A percentile compares a stretch with the other conserved stretches of the same genome.
Conservation (phyloP, 2,797 vertebrate species). For the Loris lydekkerianus region DNA sequence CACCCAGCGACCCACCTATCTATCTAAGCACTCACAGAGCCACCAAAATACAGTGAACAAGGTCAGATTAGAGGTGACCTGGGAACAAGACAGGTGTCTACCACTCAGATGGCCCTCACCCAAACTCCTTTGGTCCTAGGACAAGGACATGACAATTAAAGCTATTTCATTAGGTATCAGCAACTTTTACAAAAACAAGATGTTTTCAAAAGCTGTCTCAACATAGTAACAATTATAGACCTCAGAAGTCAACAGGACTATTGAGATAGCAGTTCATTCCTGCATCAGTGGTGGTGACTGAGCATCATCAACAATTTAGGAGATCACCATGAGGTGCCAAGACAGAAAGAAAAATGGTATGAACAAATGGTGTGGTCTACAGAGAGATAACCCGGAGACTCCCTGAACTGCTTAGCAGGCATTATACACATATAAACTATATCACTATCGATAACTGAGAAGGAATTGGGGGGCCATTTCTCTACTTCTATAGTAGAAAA, state of each 20-base stretch:
- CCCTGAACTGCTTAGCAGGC: not conserved
- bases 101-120: not conserved
- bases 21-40: not conserved
- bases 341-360: not conserved
- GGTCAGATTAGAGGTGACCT: not conserved
- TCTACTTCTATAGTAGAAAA: not conserved
- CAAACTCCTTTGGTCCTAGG: not conserved
- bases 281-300: not conserved
- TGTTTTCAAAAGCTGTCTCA: slow-evolving; percentile 34
- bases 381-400: not conserved
- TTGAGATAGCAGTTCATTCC: not conserved
- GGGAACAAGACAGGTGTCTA: not conserved
- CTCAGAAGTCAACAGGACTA: not conserved
- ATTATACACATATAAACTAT: too few species aligned
- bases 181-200: slow-evolving; percentile 22
- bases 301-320: not conserved
- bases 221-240: not conserved
- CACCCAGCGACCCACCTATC: not conserved
- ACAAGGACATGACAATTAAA: not conserved
- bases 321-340: not conserved
- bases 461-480: not conserved
- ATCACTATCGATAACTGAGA: not conserved
- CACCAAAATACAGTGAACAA: not conserved
- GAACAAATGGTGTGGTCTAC: not conserved
- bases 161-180: not conserved